A percentile compares a stretch with the other conserved stretches of the same genome.
Evolutionary conservation across 2,113 vertebrate species (phyloP).

Genomic region (Triplophysa rosa): DNA sequence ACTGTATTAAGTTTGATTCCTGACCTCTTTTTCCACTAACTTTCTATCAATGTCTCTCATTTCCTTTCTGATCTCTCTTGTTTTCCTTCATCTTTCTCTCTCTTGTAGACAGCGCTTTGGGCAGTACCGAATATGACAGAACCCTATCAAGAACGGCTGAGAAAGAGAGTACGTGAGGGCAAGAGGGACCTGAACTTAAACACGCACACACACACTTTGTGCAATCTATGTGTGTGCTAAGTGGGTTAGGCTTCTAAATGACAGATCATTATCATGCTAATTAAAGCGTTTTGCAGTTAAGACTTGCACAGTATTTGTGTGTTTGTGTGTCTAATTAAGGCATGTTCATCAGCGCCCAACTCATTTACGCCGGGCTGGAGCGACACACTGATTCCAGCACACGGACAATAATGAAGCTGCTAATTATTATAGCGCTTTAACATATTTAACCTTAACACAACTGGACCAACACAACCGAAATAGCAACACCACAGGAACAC

Average conservation of each 20-base stretch:
- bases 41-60: neutral
- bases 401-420: slow-evolving; percentile 31
- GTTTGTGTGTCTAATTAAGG: slow-evolving; percentile 31
- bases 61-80: neutral
- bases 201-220: slow-evolving; percentile 4
- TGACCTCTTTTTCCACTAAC: neutral
- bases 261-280: slow-evolving; percentile 57
- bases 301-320: slow-evolving; percentile 25
- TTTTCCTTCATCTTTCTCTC: neutral
- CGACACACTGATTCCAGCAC: slow-evolving; percentile 18
- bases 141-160: slow-evolving; percentile 5
- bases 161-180: slow-evolving; percentile 22
- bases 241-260: slow-evolving; percentile 44
- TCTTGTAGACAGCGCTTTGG: neutral
- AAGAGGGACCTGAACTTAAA: neutral
- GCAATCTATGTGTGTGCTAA: slow-evolving; percentile 11
- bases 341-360: slow-evolving; percentile 15
- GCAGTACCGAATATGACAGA: slow-evolving; percentile 17
- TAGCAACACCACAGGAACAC: neutral
- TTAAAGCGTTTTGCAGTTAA: slow-evolving; percentile 48
- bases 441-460: slow-evolving; percentile 31
- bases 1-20: neutral
- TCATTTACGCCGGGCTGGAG: slow-evolving; percentile 12
- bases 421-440: slow-evolving; percentile 30
- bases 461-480: slow-evolving; percentile 6